A percentile compares a stretch with the other conserved stretches of the same genome.
Evolutionary conservation across 2,113 vertebrate genomes (phyloP).

Genomic region (Ictalurus punctatus): DNA sequence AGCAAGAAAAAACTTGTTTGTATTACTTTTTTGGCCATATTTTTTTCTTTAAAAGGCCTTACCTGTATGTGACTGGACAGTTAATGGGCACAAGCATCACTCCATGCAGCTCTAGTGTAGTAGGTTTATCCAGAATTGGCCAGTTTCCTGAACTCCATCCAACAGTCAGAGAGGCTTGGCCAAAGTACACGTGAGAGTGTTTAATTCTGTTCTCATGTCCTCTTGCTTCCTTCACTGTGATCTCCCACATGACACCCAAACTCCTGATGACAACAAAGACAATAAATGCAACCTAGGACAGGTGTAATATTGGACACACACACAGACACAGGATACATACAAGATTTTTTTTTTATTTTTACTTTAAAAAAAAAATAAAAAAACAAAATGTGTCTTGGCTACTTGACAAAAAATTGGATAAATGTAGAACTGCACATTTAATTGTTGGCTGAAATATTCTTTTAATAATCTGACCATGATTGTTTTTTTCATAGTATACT

Average conservation of each 20-base stretch:
- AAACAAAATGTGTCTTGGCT: neutral
- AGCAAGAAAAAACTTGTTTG: neutral
- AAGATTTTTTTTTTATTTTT: neutral
- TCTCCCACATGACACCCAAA: constrained; percentile 72
- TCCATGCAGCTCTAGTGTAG: constrained; percentile 77
- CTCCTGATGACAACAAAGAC: constrained; percentile 54
- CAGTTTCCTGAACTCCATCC: constrained; percentile 74
- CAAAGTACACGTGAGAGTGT: constrained; percentile 69
- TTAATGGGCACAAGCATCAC: constrained; percentile 72
- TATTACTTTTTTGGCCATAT: neutral
- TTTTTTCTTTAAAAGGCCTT: constrained; percentile 26
- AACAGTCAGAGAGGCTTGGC: constrained; percentile 74
- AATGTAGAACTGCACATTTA: neutral
- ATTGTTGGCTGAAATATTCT: neutral
- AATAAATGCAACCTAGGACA: constrained; percentile 28
- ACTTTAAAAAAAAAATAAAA: neutral
- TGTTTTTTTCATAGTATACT: constrained; percentile 16
- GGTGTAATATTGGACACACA: neutral
- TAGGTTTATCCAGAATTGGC: constrained; percentile 68
- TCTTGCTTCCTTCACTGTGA: constrained; percentile 73
- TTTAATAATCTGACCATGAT: neutral
- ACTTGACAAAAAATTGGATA: neutral
- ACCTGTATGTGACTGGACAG: constrained; percentile 62
- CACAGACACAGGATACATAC: neutral
- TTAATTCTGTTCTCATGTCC: constrained; percentile 69